phyloP scores from a whole-genome alignment of 1,140 invertebrate genomes.

The Lethrus apterus region DNA sequence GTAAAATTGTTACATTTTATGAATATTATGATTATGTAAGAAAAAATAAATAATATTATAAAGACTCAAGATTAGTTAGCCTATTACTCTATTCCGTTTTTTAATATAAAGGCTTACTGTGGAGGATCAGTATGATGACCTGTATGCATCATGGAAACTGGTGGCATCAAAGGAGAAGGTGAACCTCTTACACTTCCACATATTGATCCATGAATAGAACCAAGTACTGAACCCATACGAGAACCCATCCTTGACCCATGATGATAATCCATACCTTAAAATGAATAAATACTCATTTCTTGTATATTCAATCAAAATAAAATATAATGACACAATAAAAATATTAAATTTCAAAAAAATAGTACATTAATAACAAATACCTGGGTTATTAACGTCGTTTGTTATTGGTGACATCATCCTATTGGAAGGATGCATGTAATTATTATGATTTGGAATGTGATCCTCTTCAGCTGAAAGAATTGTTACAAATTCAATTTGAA shows the following conservation, averaged over 20 bases:
- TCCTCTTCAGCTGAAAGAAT: slow-evolving; percentile 51
- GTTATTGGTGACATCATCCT: slow-evolving; percentile 36
- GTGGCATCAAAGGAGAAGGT: slow-evolving; percentile 37
- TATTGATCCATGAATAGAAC: slow-evolving; percentile 43
- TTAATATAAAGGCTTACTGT: slow-evolving; percentile 33
- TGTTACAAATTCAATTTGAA: background rate
- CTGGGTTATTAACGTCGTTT: slow-evolving; percentile 39
- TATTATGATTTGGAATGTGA: slow-evolving; percentile 39
- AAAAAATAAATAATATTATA: no score
- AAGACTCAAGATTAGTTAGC: no score
- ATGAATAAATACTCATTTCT: background rate
- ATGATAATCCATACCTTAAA: slow-evolving; percentile 34
- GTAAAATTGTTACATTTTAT: background rate
- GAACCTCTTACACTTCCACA: slow-evolving; percentile 36
- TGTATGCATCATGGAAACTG: slow-evolving; percentile 38
- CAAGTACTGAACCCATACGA: slow-evolving; percentile 40
- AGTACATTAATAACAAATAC: slow-evolving; percentile 1
- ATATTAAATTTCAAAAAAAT: background rate
- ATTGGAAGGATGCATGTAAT: slow-evolving; percentile 32
- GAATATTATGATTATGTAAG: background rate
- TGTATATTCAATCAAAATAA: background rate
- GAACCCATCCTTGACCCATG: slow-evolving; percentile 36
- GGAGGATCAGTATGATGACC: slow-evolving; percentile 33
- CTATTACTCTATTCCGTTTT: background rate
- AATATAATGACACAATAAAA: background rate